Base-by-base conservation (phyloP, 2,888 invertebrate species). In the Ernsta delagoae region DNA sequence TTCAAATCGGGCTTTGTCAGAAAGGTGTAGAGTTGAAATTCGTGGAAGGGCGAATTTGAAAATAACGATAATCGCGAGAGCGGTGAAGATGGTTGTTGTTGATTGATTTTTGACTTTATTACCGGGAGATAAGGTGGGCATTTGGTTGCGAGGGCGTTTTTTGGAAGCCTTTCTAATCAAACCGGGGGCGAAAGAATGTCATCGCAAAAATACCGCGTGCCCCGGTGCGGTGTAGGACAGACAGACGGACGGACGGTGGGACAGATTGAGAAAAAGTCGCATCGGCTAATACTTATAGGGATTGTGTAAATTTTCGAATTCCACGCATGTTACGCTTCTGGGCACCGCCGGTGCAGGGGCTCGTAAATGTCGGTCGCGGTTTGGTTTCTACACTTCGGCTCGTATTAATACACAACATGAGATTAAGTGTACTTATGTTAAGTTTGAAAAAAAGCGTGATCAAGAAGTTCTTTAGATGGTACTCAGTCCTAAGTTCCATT, bases 261-360 rank as follows among this genome's bases (percentile, higher is more conserved):
- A 80, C 80, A n/a, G 50, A 53, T 53, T 59, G 76, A 84, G 87
- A 91, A 91, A 91, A 91, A 91, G 83, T 82, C 71, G 84, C 80
- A 87, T 88, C 83, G 81, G 83, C 87, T 88, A 85, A 92, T 92
- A 90, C 86, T 81, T 81, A 78, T 79, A 80, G 81, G 80, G 86
- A 81, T 88, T 90, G 90, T 90, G 90, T 91, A 90, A 89, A 92
- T 90, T 90, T 91, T 85, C 75, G 81, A 77, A 88, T 88, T 88
- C 89, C 82, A 75, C 71, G 66, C 73, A 76, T 74, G 79, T 73
- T 78, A 75, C 76, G 78, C 70, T 78, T 79, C 70, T 67, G 71
- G 39, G 45, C 53, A 59, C 69, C 75, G 77, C 75, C 78, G 77
- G 75, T 73, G 62, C 75, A 74, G 82, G 66, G 74, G 73, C 72